Conservation (phyloP, 2,113 vertebrate genomes). For the human (Homo sapiens) region GRCh38 chr17:56490501-56491000, state of each 20-base stretch:
- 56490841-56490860: neutral
- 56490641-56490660: neutral
- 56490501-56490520: neutral
- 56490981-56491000: neutral
- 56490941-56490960: conserved; percentile 10
- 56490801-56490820: neutral
- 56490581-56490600: neutral
- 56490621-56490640: neutral
- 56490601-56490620: neutral
- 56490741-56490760: neutral
- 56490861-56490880: neutral
- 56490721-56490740: neutral
- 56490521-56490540: neutral
- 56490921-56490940: neutral
- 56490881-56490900: neutral
- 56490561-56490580: neutral
- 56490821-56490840: neutral
- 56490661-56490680: neutral
- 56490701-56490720: neutral
- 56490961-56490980: neutral
- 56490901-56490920: neutral
- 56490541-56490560: neutral
- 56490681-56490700: neutral
- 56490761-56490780: neutral
- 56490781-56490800: neutral